These are phyloP conservation scores for Hetaerina titia DNA, from an alignment of 2,888 invertebrate species.

Conservation along the genomic window DNA sequence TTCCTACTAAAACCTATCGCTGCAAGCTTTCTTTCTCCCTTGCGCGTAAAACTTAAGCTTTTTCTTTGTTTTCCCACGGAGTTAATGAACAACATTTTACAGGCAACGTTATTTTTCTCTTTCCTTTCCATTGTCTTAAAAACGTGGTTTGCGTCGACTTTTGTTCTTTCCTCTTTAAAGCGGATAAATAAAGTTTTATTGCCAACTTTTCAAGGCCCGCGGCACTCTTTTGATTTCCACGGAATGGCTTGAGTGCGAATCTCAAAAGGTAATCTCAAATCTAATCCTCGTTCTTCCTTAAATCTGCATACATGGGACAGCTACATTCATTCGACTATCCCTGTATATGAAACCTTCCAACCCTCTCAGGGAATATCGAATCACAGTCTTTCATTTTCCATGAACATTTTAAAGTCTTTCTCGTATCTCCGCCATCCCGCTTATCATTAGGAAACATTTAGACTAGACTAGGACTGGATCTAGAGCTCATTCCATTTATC, in stretches of 20 bases:
- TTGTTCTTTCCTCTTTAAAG: neutral
- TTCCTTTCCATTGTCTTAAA: neutral
- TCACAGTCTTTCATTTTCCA: too few relatives aligned
- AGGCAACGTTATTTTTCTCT: neutral
- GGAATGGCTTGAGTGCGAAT: neutral
- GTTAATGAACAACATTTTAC: constrained; percentile 42
- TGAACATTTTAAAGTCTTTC: too few relatives aligned
- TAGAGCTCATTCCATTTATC: too few relatives aligned
- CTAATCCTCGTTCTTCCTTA: neutral
- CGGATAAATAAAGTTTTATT: neutral
- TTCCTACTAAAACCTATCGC: too few relatives aligned
- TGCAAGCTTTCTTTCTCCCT: neutral
- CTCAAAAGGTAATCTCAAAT: neutral
- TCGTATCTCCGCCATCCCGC: too few relatives aligned
- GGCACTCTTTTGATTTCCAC: neutral
- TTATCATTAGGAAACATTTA: too few relatives aligned
- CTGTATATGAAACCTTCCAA: too few relatives aligned
- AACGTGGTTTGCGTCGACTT: neutral
- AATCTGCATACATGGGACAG: neutral
- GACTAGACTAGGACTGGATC: too few relatives aligned
- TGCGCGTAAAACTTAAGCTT: neutral
- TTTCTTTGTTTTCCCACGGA: neutral
- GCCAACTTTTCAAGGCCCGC: neutral
- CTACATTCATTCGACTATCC: too few relatives aligned
- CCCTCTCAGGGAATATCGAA: too few relatives aligned